These are phyloP conservation scores for Daboia siamensis DNA, from an alignment of 2,113 vertebrate species.

Conservation along the genomic window DNA sequence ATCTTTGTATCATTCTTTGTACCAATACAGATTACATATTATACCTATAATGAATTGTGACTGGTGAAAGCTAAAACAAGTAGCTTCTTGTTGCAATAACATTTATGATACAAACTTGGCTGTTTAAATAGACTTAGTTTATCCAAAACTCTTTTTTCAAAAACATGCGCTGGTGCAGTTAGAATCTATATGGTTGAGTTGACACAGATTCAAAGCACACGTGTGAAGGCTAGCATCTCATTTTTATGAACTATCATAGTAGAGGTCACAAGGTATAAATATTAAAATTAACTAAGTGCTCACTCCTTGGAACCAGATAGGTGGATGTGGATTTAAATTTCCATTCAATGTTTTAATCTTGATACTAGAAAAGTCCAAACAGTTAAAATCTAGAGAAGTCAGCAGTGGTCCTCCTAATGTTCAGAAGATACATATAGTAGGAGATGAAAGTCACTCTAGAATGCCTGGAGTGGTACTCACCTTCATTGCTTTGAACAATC, in stretches of 20 bases:
- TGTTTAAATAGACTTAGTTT: neutral
- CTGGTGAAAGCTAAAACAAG: neutral
- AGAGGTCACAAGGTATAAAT: neutral
- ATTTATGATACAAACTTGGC: neutral
- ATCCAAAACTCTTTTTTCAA: neutral
- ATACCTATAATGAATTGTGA: neutral
- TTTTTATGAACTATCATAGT: neutral
- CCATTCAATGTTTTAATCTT: neutral
- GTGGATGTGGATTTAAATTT: neutral
- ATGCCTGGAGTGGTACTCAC: conserved; percentile 61
- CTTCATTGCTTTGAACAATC: conserved; percentile 97
- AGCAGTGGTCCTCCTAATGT: neutral
- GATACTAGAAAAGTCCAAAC: neutral
- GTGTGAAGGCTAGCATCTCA: neutral
- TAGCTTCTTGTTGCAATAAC: neutral
- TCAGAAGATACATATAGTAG: no score
- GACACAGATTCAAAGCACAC: neutral
- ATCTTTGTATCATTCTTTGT: neutral
- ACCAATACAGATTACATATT: neutral
- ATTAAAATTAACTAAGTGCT: neutral
- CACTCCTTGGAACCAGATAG: neutral
- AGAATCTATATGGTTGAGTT: neutral
- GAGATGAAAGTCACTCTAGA: neutral
- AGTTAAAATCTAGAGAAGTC: neutral
- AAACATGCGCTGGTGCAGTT: neutral